phyloP scores from a whole-genome alignment of 2,113 vertebrate genomes.

The Platycercus adscitus region DNA sequence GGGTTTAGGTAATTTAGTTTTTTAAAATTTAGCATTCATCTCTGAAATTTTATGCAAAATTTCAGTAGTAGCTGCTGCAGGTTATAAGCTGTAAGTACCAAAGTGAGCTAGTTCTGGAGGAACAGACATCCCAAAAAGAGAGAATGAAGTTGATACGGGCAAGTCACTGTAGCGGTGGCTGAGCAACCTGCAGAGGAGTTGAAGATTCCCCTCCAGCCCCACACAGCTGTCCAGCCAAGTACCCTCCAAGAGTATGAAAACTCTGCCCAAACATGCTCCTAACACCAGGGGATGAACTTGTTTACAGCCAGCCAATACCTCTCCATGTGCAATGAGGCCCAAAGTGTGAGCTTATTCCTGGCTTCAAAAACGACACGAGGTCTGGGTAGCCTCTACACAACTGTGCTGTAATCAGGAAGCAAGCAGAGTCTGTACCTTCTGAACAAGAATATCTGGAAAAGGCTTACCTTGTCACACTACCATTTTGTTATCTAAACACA shows the following conservation, averaged over 20 bases:
- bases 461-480: not conserved
- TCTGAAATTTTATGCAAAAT: not conserved
- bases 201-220: rapidly evolving
- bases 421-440: not conserved
- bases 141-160: not conserved
- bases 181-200: not conserved
- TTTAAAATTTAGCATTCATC: not conserved
- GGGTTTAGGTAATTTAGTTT: not conserved
- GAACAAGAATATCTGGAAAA: not conserved
- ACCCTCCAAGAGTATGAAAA: rapidly evolving
- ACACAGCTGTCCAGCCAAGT: not conserved
- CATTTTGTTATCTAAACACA: not conserved
- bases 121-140: not conserved
- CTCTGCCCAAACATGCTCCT: not conserved
- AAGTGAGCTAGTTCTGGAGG: not conserved
- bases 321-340: rapidly evolving
- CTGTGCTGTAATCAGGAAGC: not conserved
- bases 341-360: not conserved
- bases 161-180: not conserved
- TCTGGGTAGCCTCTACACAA: not conserved
- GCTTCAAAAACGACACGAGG: not conserved
- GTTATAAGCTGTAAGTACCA: not conserved
- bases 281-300: rapidly evolving
- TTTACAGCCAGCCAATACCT: not conserved
- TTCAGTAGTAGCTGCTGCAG: not conserved